Evolutionary conservation across 2,797 vertebrate species (phyloP), one percentile per base, ranked within the genome.

Genomic region (Enteromius afrohamiltoni): DNA sequence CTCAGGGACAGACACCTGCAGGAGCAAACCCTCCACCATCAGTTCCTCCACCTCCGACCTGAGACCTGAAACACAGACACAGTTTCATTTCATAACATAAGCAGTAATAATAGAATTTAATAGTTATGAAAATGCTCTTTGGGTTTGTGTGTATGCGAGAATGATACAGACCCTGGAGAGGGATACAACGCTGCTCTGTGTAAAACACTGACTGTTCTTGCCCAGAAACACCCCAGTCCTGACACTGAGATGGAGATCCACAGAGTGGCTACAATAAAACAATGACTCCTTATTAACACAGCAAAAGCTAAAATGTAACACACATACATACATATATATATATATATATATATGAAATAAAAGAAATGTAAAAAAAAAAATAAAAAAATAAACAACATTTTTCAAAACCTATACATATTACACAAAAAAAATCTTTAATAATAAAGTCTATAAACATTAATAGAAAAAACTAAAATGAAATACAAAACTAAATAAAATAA

Each of bases 11-110:
- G 95, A 95, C n/a, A 99, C 97, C 91, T 97, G 97, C 16, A 99
- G 95, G 89, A 99, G 93, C 74, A 99, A 96, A 42, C 97, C 98
- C 90, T 99, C 98, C 94, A 99, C 98, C 95, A 99, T 95, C 87
- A 99, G 89, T 90, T 98, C 96, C 77, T 97, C 96, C 91, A 98
- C 93, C 77, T 98, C 97, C 3, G 86, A 88, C 90, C 94, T 97
- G 86, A 99, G 71, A 79, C 94, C 98, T 99, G 86, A 37, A 60
- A 82, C 42, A 86, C 14, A 83, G 5, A 65, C 79, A 86, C 0
- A 37, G 71, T 4, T 69, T 14, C 19, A 51, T 23, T 19, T 62
- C 40, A 49, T 64, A 70, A 23, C 21, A 2, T 6, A 19, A 74
- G 2, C 14, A 26, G 23, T 68, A 42, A 19, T 29, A 21, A 55